Base-by-base conservation (phyloP, 1,140 invertebrate genomes). In the Brachystomella parvula region DNA sequence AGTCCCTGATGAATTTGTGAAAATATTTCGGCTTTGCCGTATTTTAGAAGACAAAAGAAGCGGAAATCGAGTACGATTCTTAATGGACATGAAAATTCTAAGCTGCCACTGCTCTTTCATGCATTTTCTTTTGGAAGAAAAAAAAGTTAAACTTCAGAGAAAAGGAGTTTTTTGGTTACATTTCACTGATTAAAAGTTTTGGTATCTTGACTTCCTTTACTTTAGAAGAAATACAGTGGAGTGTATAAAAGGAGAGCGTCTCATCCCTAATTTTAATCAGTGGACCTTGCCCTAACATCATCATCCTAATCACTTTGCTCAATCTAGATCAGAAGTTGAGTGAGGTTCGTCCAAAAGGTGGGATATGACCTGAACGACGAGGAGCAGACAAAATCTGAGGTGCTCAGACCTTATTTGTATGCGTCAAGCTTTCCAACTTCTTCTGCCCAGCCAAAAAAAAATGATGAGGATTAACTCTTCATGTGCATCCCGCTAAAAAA, bases 241-340 rank as follows among this genome's bases (percentile, higher is more conserved):
- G 35, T 53, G 49, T 3, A 17, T 6, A 24, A 24, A 12, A 53
- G 24, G 49, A 24, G 24, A 53, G 49, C 49, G 49, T 24, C 12
- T 53, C 15, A 15, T 15, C 21, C 12, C 49, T 53, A 53, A 53
- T 53, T 53, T 24, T 53, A 53, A 26, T 53, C 49, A 53, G 9
- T 26, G 49, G 49, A 53, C 49, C 49, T 53, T 53, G 3, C 12
- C 49, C 24, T 53, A 19, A 53, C 49, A 53, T 53, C 24, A 53
- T 53, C 12, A 53, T 53, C 24, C 12, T 53, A 12, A 53, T 24
- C 49, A 53, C 24, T 53, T 53, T 44, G 9, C 39, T 44, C n/a
- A 44, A 44, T n/a, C n/a, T 44, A 44, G 9, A 44, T 12, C 39
- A 44, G n/a, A 44, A 44, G 39, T n/a, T 9, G 9, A 12, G 39